Base-by-base conservation (phyloP, 2,888 invertebrate genomes). In the Caenorhabditis sp. region DNA sequence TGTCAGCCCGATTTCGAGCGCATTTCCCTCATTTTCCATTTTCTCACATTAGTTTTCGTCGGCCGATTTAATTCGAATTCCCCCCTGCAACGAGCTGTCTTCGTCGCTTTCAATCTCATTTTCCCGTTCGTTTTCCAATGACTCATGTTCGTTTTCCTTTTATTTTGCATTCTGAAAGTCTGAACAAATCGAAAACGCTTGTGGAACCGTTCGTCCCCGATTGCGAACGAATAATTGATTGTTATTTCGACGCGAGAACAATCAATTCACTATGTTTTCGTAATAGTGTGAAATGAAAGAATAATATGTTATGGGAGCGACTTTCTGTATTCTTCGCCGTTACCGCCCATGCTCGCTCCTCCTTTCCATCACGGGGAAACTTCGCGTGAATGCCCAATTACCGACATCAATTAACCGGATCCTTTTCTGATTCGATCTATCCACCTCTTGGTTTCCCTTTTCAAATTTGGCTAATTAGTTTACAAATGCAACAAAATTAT, bases 341-440 rank as follows among this genome's bases (percentile, higher is more conserved):
- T 2, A 35, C 35, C 13, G 2, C 6, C 9, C 35, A 35, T 35
- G 9, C 13, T 35, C 35, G 41, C 3, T 41, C 41, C 15, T 48
- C 26, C 26, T 15, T 26, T 27, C 48, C 35, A 2, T 35, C 35
- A 13, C 35, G 2, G 13, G 8, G 6, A 15, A 6, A 15, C 9
- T 48, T 48, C 48, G 48, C 48, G 26, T 48, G 48, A 48, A 27
- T 48, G 26, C 48, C 30, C 48, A 48, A 48, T 48, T 48, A 27
- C 13, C 46, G 41, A 7, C n/a, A n/a, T 3, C 48, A 48, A 48
- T 48, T 48, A 48, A 27, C 8, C 46, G 24, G 46, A 46, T 46
- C 26, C 11, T 11, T 4, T 46, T 24, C 13, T 46, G 13, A 13
- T 6, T 24, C 26, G 46, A 15, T 32, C 6, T 37, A n/a, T 41